Evolutionary conservation across 2,797 vertebrate species (phyloP).

Genomic region (Pampus argenteus): DNA sequence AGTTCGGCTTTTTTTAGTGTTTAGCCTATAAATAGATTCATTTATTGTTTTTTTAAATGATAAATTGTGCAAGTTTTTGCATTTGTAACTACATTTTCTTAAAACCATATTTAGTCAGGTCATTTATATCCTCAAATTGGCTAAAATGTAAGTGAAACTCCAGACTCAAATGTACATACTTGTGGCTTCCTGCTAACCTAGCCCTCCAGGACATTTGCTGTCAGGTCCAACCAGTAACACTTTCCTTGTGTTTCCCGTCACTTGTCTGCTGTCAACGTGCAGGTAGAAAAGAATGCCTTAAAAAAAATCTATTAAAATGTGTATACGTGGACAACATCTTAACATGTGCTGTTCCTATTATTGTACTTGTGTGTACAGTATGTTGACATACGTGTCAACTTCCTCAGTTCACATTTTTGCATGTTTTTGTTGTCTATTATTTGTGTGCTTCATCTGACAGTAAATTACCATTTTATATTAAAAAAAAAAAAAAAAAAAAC

Average conservation of each 20-base stretch:
- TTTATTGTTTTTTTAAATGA: background rate
- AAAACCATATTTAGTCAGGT: slow-evolving; percentile 17
- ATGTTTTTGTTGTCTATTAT: background rate
- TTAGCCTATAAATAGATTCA: background rate
- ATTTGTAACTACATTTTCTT: slow-evolving; percentile 6
- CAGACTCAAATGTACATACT: slow-evolving; percentile 43
- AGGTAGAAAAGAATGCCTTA: slow-evolving; percentile 11
- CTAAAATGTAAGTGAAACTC: slow-evolving; percentile 38
- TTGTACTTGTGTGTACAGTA: background rate
- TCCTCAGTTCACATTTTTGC: background rate
- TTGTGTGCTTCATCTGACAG: slow-evolving; percentile 17
- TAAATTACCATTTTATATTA: slow-evolving; percentile 17
- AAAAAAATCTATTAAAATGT: slow-evolving; percentile 4
- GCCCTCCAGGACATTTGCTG: slow-evolving; percentile 24
- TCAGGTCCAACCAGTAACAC: slow-evolving; percentile 29
- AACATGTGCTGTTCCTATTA: background rate
- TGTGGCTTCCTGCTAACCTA: slow-evolving; percentile 50
- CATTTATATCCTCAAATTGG: slow-evolving; percentile 27
- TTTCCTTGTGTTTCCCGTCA: slow-evolving; percentile 19
- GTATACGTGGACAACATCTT: background rate
- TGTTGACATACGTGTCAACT: background rate
- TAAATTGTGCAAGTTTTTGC: background rate
- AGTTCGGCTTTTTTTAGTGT: background rate
- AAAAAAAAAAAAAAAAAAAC: background rate
- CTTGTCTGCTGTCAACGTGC: slow-evolving; percentile 34